A percentile compares a stretch with the other conserved stretches of the same genome.
Conservation (phyloP, 2,113 vertebrate genomes). For the Platanista minor region DNA sequence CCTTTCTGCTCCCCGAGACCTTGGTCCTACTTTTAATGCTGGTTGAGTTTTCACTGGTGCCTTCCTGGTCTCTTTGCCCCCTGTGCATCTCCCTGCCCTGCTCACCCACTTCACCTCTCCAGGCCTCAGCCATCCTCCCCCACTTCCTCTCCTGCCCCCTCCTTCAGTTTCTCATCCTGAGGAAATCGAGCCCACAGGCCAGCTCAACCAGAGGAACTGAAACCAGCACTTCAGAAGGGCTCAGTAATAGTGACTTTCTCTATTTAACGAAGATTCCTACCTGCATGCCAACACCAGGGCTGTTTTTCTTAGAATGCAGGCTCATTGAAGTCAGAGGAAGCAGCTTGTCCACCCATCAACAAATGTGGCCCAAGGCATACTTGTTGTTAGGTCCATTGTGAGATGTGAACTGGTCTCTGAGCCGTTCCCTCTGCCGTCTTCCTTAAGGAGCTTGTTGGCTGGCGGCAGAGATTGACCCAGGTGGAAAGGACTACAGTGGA, state of each 20-base stretch:
- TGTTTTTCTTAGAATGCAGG: neutral
- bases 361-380: neutral
- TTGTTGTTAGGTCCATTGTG: neutral
- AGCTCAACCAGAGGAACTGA: neutral
- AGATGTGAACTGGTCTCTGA: neutral
- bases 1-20: neutral
- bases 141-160: neutral
- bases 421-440: neutral
- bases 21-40: neutral
- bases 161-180: neutral
- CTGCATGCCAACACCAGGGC: neutral
- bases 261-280: neutral
- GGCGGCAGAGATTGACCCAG: neutral
- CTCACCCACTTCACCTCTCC: neutral
- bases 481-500: neutral
- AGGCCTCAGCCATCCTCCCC: neutral
- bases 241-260: neutral
- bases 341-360: fast-evolving
- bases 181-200: neutral
- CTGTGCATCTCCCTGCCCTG: neutral
- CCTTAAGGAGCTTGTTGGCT: neutral
- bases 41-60: neutral
- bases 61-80: neutral
- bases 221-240: neutral
- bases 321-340: neutral